phyloP scores from a whole-genome alignment of 1,140 invertebrate species.

The Heliconius hermathena region DNA sequence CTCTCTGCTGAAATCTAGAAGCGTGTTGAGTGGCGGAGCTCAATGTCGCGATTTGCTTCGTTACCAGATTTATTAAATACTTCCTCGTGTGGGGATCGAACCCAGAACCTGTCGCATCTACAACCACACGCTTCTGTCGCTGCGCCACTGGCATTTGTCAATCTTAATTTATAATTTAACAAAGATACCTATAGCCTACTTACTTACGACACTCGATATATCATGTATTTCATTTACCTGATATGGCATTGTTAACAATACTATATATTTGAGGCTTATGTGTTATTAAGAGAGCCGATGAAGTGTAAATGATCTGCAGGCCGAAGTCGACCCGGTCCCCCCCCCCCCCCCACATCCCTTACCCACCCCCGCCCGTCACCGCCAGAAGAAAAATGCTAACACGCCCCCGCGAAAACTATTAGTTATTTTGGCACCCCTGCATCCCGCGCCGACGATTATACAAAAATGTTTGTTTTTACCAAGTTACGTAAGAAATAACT shows the following conservation, averaged over 20 bases:
- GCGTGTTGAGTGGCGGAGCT: no score
- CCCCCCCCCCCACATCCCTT: slow-evolving; percentile 24
- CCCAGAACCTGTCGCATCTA: no score
- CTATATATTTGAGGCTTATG: slow-evolving; percentile 31
- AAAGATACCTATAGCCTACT: not conserved
- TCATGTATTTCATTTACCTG: not conserved
- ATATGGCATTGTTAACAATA: not conserved
- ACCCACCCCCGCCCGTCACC: slow-evolving; percentile 66
- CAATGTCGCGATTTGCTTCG: no score
- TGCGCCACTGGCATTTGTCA: no score
- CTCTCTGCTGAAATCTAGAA: no score
- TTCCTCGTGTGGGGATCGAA: no score
- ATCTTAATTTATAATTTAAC: no score
- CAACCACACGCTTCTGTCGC: no score
- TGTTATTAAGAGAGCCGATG: slow-evolving; percentile 76
- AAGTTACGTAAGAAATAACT: slow-evolving; percentile 22
- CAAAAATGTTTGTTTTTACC: slow-evolving; percentile 42
- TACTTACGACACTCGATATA: not conserved
- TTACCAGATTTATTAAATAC: no score
- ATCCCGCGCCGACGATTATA: slow-evolving; percentile 67
- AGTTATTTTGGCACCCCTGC: slow-evolving; percentile 80
- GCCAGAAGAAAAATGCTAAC: slow-evolving; percentile 81
- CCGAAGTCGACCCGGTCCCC: slow-evolving; percentile 56
- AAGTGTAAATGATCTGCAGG: slow-evolving; percentile 78
- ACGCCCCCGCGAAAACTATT: slow-evolving; percentile 80